Conservation (phyloP, 2,797 vertebrate species). For the Pelochelys cantorii region DNA sequence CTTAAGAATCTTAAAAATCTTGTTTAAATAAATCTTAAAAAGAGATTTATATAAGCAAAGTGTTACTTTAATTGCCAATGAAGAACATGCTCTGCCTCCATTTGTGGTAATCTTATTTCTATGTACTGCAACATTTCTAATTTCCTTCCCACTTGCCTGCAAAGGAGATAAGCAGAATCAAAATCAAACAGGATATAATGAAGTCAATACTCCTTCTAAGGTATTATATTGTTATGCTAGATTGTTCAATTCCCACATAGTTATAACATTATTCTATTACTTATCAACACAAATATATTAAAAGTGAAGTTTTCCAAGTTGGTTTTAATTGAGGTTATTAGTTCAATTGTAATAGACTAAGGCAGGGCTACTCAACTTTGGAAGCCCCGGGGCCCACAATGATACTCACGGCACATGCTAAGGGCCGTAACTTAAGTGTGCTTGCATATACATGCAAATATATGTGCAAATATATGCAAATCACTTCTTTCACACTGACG, state of each 20-base stretch:
- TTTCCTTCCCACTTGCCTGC: neutral
- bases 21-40: neutral
- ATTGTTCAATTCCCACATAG: neutral
- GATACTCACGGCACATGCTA: no score
- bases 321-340: neutral
- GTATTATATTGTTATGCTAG: neutral
- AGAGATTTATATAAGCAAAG: neutral
- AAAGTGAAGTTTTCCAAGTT: neutral
- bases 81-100: neutral
- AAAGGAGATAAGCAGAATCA: neutral
- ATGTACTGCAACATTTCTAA: neutral
- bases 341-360: neutral
- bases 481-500: no score
- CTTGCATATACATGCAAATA: no score
- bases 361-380: no score
- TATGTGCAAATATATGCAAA: no score
- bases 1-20: neutral
- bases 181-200: constrained; percentile 10
- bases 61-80: neutral
- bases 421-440: no score
- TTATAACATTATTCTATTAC: neutral
- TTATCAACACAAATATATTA: neutral
- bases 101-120: neutral
- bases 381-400: no score
- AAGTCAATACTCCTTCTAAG: neutral